Conservation (phyloP, 1,140 invertebrate genomes). For the Neomicropteryx cornuta region DNA sequence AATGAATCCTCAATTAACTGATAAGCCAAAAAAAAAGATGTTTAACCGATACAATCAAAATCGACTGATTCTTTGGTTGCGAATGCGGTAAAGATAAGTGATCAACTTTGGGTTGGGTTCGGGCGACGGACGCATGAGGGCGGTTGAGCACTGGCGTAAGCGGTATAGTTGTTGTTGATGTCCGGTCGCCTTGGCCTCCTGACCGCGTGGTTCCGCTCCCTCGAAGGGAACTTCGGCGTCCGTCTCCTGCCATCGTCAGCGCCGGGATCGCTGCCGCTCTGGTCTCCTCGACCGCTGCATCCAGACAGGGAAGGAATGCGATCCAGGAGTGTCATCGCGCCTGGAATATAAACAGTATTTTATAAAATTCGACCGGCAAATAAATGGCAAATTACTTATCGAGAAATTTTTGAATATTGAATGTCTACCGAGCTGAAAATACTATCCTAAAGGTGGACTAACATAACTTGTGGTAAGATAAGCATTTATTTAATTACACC, state of each 20-base stretch:
- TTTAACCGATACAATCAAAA: no score
- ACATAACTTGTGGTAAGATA: no score
- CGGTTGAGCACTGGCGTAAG: not conserved
- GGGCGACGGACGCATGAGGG: not conserved
- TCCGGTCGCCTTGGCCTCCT: conserved; percentile 34
- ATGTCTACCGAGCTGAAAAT: not conserved
- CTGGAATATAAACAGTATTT: not conserved
- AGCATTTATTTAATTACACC: no score
- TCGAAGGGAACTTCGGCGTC: conserved; percentile 53
- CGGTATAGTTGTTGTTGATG: conserved; percentile 28
- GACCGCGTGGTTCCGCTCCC: conserved; percentile 54
- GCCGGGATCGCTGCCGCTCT: conserved; percentile 35
- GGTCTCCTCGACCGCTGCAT: conserved; percentile 20
- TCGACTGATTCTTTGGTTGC: no score
- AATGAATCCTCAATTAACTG: no score
- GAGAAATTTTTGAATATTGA: conserved; percentile 1
- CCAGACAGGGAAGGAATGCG: conserved; percentile 8
- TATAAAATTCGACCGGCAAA: not conserved
- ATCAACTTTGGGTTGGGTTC: no score
- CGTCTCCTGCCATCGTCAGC: conserved; percentile 40
- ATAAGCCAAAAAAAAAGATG: no score
- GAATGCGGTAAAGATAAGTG: no score
- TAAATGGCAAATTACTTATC: conserved; percentile 12
- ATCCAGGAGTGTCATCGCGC: conserved; percentile 18
- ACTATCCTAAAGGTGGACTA: not conserved